Base-by-base conservation (phyloP, 1,140 invertebrate genomes). In the Conopomorpha cramerella region DNA sequence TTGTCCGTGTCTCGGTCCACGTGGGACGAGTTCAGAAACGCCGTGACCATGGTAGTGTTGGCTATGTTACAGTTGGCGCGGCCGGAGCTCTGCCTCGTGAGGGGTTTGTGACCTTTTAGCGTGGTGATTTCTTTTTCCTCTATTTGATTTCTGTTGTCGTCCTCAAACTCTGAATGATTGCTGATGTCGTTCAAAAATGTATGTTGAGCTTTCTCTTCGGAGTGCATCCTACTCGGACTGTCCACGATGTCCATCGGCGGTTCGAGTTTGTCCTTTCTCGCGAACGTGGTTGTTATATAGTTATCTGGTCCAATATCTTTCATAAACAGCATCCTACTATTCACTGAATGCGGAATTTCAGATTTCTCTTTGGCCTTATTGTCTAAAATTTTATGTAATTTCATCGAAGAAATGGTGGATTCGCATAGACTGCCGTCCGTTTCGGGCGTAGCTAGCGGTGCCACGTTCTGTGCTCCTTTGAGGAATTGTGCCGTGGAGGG, bases 221-320 rank as follows among this genome's bases (percentile, higher is more conserved):
- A 78, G 39, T 71, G 68, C 16, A 67, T 46, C 45, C 72, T 66
- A 43, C 71, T 77, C 37, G 66, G 63, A 17, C 71, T 74, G 16
- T 55, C 66, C 26, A 56, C 55, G 16, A 52, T 55, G 33, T 71
- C 70, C 16, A 57, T 49, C 3, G 46, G 36, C 14, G 51, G 46
- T 38, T 50, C 43, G 2, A 32, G 43, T 39, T 67, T 73, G 25
- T 73, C 78, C 61, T 78, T 82, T 44, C 82, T 81, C 8, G 79
- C 80, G 48, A 77, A 82, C 35, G 81, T 81, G 30, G 83, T 85
- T 11, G 81, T 84, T 36, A 85, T 83, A 53, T 86, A 86, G 71
- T 85, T 86, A 59, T 86, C 84, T 39, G 80, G 80, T 15, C 82
- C 84, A 43, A 85, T 85, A 49, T 83, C 82, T 59, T 84, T 85